Evolutionary conservation across 2,113 vertebrate species (phyloP), one percentile per base, ranked within the genome.

Genomic region (Halcyon senegalensis): DNA sequence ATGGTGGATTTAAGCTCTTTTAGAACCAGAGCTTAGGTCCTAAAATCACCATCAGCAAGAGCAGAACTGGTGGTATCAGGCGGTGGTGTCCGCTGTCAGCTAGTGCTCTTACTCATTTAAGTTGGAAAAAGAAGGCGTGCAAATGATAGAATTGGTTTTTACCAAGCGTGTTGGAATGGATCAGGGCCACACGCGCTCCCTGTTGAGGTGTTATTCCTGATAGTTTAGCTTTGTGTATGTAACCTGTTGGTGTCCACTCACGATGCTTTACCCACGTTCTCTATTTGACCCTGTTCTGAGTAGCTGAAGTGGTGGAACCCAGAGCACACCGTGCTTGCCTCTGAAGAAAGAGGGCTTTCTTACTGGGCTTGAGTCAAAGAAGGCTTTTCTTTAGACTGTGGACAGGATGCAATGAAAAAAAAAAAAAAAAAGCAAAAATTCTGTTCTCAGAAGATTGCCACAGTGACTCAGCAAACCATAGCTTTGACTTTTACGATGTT

Each of bases 231-330:
- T 14, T 30, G 24, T 30, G 15, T 11, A 37, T 13, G 4, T 50
- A 28, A 19, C 10, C 16, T 24, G 23, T 9, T 70, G 39, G 3
- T 2, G 13, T 27, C 27, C 33, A 3, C 59, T 62, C 24, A 1
- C 0, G 3, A 2, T 10, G 51, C 58, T 48, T 82, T 33, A 12
- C 10, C 15, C 27, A 8, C 14, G 1, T 0, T 5, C n/a, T 12
- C 37, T 30, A 5, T 5, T 7, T 27, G 50, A 28, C 25, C 27
- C 41, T n/a, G 23, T 20, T 55, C 43, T 11, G 13, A 16, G 37
- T 3, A 19, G 12, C 19, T 41, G 41, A 41, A 43, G 43, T 19
- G 62, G 67, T n/a, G 31, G 48, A 39, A 16, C 33, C 41, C 33
- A 24, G 21, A 31, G 13, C 18, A n/a, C 25, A 25, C 18, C 33